A percentile compares a stretch with the other conserved stretches of the same genome.
Evolutionary conservation across 2,888 invertebrate species (phyloP).

Genomic region (Polylopha cassiicola): DNA sequence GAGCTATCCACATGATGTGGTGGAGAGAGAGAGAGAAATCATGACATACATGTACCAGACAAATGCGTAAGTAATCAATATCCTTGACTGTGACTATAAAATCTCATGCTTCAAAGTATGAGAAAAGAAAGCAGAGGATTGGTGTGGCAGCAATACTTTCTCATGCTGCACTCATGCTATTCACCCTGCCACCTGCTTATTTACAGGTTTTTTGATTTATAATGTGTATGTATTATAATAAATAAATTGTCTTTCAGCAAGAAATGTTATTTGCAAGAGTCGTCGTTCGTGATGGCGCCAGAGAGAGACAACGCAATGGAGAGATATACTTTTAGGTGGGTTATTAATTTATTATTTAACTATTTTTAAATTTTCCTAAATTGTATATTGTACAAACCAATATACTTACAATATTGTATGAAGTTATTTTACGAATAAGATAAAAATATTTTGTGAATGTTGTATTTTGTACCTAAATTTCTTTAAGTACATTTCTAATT

Average conservation of each 20-base stretch:
- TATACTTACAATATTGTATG: too few relatives aligned
- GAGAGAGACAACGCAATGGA: slow-evolving; percentile 82
- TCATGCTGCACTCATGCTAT: too few relatives aligned
- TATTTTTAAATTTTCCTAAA: background rate
- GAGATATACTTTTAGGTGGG: slow-evolving; percentile 91
- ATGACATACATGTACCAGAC: slow-evolving; percentile 86
- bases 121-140: too few relatives aligned
- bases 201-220: too few relatives aligned
- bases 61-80: slow-evolving; percentile 49
- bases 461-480: too few relatives aligned
- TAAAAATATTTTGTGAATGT: too few relatives aligned
- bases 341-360: background rate
- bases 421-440: too few relatives aligned
- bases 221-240: slow-evolving; percentile 1
- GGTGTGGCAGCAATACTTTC: too few relatives aligned
- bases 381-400: too few relatives aligned
- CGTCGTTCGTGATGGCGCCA: slow-evolving; percentile 68
- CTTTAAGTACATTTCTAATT: too few relatives aligned
- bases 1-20: slow-evolving; percentile 81
- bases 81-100: slow-evolving; percentile 2
- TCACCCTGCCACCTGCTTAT: too few relatives aligned
- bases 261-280: slow-evolving; percentile 59
- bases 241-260: slow-evolving; percentile 46
- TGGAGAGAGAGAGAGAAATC: slow-evolving; percentile 87
- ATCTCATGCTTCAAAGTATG: too few relatives aligned